These are phyloP conservation scores for Xestobium rufovillosum DNA, from an alignment of 2,888 invertebrate genomes.

Conservation along the genomic window DNA sequence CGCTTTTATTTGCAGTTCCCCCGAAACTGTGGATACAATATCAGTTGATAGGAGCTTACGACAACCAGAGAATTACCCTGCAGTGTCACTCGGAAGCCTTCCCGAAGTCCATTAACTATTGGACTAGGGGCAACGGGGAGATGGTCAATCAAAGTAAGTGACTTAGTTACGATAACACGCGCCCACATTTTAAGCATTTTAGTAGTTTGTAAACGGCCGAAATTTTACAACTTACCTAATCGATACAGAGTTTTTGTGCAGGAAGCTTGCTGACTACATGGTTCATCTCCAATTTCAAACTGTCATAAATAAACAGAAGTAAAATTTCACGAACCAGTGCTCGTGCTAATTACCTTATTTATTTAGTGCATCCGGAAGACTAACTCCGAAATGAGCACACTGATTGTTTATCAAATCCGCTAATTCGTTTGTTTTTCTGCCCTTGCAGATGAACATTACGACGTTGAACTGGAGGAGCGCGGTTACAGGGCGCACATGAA, in stretches of 20 bases:
- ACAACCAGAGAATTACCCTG: constrained; percentile 54
- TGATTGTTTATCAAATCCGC: no score
- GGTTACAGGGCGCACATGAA: constrained; percentile 67
- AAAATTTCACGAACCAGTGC: background rate
- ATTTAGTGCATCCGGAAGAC: no score
- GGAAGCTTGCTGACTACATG: no score
- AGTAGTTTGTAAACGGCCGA: no score
- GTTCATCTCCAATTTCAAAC: no score
- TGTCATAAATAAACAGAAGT: no score
- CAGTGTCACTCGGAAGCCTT: constrained; percentile 63
- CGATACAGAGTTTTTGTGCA: no score
- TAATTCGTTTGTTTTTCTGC: constrained; percentile 2
- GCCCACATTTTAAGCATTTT: no score
- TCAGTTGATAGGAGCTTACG: constrained; percentile 57
- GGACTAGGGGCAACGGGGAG: constrained; percentile 57
- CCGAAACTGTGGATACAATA: constrained; percentile 63
- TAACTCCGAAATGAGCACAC: no score
- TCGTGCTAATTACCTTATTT: constrained; percentile 1
- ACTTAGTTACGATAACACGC: constrained; percentile 9
- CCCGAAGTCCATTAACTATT: constrained; percentile 60
- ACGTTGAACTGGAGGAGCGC: constrained; percentile 59
- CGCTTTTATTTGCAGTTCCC: no score
- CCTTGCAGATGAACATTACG: constrained; percentile 54
- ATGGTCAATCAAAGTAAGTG: constrained; percentile 53
- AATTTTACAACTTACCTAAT: no score